Base-by-base conservation (phyloP, 2,888 invertebrate species). In the Laspeyria flexula region DNA sequence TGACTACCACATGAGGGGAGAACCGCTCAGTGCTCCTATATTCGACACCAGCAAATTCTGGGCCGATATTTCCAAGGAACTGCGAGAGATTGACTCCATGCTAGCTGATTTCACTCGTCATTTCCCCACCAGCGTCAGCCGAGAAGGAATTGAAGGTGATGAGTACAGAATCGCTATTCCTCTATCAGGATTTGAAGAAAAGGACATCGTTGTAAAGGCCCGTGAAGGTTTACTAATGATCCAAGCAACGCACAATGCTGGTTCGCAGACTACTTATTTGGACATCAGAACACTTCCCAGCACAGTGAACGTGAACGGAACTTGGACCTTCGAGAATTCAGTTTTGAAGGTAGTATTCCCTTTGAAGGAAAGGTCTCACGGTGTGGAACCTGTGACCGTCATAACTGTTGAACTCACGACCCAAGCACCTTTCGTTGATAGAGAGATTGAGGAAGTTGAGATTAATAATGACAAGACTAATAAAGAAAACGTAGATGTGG, bases 141-240 rank as follows among this genome's bases (percentile, higher is more conserved):
- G 60, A 3, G 79, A 74, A 42, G 75, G 73, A 2, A 38, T 87
- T 1, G 71, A 71, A 16, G 87, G 83, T 4, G 76, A 80, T 38
- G 69, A 85, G 27, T 90, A 88, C 61, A 81, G 75, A 34, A 64
- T 91, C 1, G 79, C 69, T 0, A 78, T 91, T 3, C 59, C 77
- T 0, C 52, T 91, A 0, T 23, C 55, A 4, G 86, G 81, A 0
- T 90, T 77, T 46, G 75, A 85, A 0, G 86, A 88, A 39, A 83
- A 83, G 16, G 90, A 91, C 5, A 83, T 91, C 7, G 66, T 77
- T 0, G 90, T 91, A 6, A 90, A 90, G 45, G 89, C 88, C 0
- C 80, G 79, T 3, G 76, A 77, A 13, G 86, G 88, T 0, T 40
- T 85, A 16, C 49, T 90, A 30, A 86, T 89, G 86, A 72, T 90